Percentiles rank a stretch among this genome's conserved stretches.
Conservation (phyloP, 2,797 vertebrate genomes). For the Cryptoprocta ferox region DNA sequence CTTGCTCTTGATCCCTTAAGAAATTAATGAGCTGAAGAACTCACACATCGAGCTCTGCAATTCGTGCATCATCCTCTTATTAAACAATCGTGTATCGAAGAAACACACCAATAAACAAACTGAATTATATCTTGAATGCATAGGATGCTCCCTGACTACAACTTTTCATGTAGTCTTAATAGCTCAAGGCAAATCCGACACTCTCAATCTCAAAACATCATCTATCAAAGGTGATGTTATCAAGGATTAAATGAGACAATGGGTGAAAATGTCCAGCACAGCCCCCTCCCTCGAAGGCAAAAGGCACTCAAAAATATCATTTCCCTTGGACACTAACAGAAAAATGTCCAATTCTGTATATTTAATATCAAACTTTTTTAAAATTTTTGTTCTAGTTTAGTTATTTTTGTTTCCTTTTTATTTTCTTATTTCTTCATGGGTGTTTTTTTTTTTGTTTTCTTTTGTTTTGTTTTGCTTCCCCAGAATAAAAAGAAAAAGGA, state of each 20-base stretch:
- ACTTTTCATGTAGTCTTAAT: neutral
- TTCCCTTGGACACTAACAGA: neutral
- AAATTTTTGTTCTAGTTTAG: neutral
- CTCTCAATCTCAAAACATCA: neutral
- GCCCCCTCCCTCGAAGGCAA: neutral
- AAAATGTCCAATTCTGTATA: neutral
- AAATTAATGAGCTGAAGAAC: constrained; percentile 27
- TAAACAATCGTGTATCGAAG: neutral
- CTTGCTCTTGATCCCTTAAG: neutral
- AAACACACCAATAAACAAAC: neutral
- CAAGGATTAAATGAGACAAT: constrained; percentile 39
- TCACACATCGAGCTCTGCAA: neutral
- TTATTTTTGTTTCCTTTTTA: neutral
- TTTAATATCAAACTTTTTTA: neutral
- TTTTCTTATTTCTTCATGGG: neutral
- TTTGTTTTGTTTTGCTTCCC: neutral
- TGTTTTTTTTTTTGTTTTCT: neutral
- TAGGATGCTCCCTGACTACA: neutral
- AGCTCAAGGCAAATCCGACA: neutral
- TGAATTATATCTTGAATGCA: neutral
- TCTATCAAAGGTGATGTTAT: constrained; percentile 11
- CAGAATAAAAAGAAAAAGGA: neutral
- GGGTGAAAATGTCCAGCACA: neutral
- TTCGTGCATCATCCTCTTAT: neutral
- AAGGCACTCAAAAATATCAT: neutral